Evolutionary conservation across 2,113 vertebrate species (phyloP).

Genomic region (Apodemus speciosus): DNA sequence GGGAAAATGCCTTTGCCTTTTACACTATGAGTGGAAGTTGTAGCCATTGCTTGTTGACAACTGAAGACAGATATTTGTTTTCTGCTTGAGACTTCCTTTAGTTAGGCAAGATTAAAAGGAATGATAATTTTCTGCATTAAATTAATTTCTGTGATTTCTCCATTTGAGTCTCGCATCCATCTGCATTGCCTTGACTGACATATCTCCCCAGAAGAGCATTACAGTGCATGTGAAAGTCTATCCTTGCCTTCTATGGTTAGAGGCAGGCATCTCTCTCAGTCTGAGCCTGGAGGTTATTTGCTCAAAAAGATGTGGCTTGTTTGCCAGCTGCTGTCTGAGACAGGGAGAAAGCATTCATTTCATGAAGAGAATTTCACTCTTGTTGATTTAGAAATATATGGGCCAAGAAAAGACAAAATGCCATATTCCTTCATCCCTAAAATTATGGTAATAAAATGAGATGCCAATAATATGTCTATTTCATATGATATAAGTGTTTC

Average conservation of each 20-base stretch:
- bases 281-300: conserved; percentile 45
- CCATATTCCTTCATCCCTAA: conserved; percentile 62
- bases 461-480: conserved; percentile 68
- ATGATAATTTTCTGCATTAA: conserved; percentile 1
- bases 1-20: neutral
- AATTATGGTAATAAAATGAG: conserved; percentile 71
- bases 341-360: conserved; percentile 33
- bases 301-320: conserved; percentile 38
- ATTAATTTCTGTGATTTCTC: neutral
- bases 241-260: neutral
- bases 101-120: neutral
- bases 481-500: conserved; percentile 52
- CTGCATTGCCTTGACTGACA: neutral
- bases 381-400: conserved; percentile 61
- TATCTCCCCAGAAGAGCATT: neutral
- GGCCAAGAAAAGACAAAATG: conserved; percentile 50
- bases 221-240: neutral
- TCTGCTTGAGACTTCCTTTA: neutral
- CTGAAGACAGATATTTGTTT: neutral
- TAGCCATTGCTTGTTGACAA: neutral
- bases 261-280: neutral
- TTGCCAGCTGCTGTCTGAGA: conserved; percentile 41
- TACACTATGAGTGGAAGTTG: neutral
- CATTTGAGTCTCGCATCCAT: neutral
- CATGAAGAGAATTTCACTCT: conserved; percentile 33